Base-by-base conservation (phyloP, 2,797 vertebrate species). In the Crocidura indochinensis region DNA sequence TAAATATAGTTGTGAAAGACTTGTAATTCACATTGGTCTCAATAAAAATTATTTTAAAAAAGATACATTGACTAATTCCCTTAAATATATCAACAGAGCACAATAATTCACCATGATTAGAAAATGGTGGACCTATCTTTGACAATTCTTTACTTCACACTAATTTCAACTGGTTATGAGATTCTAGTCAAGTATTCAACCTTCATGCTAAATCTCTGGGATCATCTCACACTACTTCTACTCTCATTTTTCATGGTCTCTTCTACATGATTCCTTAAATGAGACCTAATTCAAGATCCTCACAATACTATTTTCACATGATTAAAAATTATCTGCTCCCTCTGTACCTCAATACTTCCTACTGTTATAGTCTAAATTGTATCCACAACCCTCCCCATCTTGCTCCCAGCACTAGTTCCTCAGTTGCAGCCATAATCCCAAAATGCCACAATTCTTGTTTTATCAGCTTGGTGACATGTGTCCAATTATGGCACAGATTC, bases 171-270 rank as follows among this genome's bases (percentile, higher is more conserved):
- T 14, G 46, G 53, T 15, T 11, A 46, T 6, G 6, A 67, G 31
- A 22, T 1, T 72, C 65, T 53, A 24, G 22, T 46, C 49, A 60
- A 0, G 75, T 6, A 3, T 2, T n/a, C 47, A 20, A 62, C 44
- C 44, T 31, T 74, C 46, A 27, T 15, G 88, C 4, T 90, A 38
- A 91, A 38, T 38, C 73, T 78, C 51, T 53, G 51, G 56, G n/a
- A 60, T 29, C 5, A 8, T 29, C 20, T 82, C 65, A n/a, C 24
- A 38, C n/a, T 19, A 44, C n/a, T 20, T 10, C 20, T 11, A 5
- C 75, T 68, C 60, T 38, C 17, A 20, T 5, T 44, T 56, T 56
- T 75, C 49, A 10, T 73, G 74, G 15, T 31, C 12, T 5, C 27
- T 53, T 53, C 12, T 53, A 53, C 12, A 51, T 51, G 15, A 51